Evolutionary conservation across 2,797 vertebrate species (phyloP), one percentile per base, ranked within the genome.

Genomic region (Pipistrellus pygmaeus): DNA sequence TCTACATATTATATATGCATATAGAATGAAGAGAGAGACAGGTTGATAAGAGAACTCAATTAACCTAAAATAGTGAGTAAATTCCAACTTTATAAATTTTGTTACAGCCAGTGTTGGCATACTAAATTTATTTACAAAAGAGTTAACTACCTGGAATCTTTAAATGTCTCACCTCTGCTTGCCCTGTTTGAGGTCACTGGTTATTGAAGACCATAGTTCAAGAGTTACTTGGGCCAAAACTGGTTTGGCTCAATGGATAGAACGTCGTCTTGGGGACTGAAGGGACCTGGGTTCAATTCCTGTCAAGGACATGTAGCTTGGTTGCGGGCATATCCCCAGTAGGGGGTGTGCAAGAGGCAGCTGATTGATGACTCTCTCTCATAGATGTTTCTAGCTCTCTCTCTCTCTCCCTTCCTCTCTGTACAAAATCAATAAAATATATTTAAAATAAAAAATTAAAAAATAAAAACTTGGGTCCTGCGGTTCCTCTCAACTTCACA

Each of bases 111-210:
- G 48, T 68, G 25, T 85, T 72, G 8, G 60, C 14, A n/a, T 71
- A 41, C 32, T 80, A 23, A 72, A 77, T 88, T 90, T 55, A 75
- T 46, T 78, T 89, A 71, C 46, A 64, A 55, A 48, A 84, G 77
- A 9, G 27, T 62, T 62, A 51, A 0, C 38, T 71, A 62, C 6
- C 68, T 75, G n/a, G n/a, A 62, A 88, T 80, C 51, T 62, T 69
- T 41, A 38, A 77, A 30, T 30, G 13, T 48, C 71, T 76, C 25
- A 5, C 14, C 38, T 62, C 30, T 71, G 13, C 38, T 76, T 44
- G 44, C 60, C 53, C 18, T 90, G 15, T 13, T 1, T 68, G 17
- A 0, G 3, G 41, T 32, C 6, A 46, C 83, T 71, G n/a, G 21
- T 48, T 64, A 32, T 51, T 62, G 64, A 64, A 85, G 35, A 60